A percentile compares a stretch with the other conserved stretches of the same genome.
These are phyloP conservation scores for Scomberomorus guttatus DNA, from an alignment of 2,797 vertebrate species.

Conservation along the genomic window DNA sequence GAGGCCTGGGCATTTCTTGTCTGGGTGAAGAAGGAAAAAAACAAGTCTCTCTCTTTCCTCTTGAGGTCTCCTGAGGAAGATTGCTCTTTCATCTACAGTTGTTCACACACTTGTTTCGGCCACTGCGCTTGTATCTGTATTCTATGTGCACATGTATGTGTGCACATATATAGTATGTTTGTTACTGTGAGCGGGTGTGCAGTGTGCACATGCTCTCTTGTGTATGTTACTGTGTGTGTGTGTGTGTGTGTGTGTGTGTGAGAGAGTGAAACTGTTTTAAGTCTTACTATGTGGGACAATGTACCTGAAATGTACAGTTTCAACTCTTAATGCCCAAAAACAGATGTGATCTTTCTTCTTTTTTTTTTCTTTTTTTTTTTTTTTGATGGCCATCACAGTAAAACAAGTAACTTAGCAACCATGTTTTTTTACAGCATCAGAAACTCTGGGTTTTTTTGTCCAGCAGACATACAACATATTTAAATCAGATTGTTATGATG, in stretches of 20 bases:
- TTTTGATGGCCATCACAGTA: slow-evolving; percentile 7
- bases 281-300: slow-evolving; percentile 11
- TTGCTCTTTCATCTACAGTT: slow-evolving; percentile 93
- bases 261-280: slow-evolving; percentile 9
- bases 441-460: neutral
- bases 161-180: slow-evolving; percentile 57
- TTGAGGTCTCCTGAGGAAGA: slow-evolving; percentile 78
- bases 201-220: slow-evolving; percentile 1
- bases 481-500: neutral
- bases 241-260: slow-evolving; percentile 18
- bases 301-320: slow-evolving; percentile 15
- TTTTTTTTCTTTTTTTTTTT: neutral
- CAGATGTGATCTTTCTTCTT: slow-evolving; percentile 12
- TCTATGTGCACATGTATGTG: slow-evolving; percentile 60
- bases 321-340: slow-evolving; percentile 16
- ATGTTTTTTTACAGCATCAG: neutral
- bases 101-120: slow-evolving; percentile 98
- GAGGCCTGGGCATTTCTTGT: slow-evolving; percentile 97
- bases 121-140: slow-evolving; percentile 81
- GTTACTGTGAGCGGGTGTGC: slow-evolving; percentile 34
- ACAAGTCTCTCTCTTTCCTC: slow-evolving; percentile 75
- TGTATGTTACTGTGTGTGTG: slow-evolving; percentile 14
- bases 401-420: neutral
- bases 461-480: neutral
- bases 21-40: slow-evolving; percentile 92